These are phyloP conservation scores for Pammene fasciana DNA, from an alignment of 2,888 invertebrate species.

Conservation along the genomic window DNA sequence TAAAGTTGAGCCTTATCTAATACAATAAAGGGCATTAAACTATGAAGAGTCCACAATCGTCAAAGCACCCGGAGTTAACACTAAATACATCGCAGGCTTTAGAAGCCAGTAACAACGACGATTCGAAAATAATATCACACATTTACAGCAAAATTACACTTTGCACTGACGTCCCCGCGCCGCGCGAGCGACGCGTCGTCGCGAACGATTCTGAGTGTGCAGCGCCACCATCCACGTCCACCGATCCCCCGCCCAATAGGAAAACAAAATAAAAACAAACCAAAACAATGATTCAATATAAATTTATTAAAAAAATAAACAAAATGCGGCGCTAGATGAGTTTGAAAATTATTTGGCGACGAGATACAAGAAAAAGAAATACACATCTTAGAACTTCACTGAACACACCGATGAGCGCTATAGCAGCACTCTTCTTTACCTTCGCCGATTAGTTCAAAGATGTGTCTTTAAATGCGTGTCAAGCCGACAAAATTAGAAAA, in stretches of 20 bases:
- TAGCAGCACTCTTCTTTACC: not conserved
- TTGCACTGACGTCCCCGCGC: conserved; percentile 65
- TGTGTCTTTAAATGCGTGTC: not conserved
- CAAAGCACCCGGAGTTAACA: conserved; percentile 83
- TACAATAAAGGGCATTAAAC: conserved; percentile 73
- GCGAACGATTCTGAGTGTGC: conserved; percentile 67
- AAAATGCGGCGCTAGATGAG: conserved; percentile 58
- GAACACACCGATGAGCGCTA: not conserved
- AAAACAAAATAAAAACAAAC: conserved; percentile 58
- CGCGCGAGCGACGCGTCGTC: conserved; percentile 52
- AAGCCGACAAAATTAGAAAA: conserved; percentile 12
- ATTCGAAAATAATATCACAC: conserved; percentile 81
- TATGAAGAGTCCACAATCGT: conserved; percentile 81
- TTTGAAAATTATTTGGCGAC: conserved; percentile 53
- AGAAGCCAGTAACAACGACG: conserved; percentile 77
- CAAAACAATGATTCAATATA: conserved; percentile 61
- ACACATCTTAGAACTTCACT: not conserved
- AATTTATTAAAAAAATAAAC: conserved; percentile 70
- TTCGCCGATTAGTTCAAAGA: not conserved
- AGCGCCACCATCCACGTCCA: conserved; percentile 78
- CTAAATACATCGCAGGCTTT: conserved; percentile 81
- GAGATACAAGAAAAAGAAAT: conserved; percentile 2
- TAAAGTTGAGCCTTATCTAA: conserved; percentile 66
- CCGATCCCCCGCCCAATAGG: conserved; percentile 75
- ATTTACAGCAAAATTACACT: conserved; percentile 77